Base-by-base conservation (phyloP, 2,797 vertebrate species). In the Odontamblyopus rebecca region DNA sequence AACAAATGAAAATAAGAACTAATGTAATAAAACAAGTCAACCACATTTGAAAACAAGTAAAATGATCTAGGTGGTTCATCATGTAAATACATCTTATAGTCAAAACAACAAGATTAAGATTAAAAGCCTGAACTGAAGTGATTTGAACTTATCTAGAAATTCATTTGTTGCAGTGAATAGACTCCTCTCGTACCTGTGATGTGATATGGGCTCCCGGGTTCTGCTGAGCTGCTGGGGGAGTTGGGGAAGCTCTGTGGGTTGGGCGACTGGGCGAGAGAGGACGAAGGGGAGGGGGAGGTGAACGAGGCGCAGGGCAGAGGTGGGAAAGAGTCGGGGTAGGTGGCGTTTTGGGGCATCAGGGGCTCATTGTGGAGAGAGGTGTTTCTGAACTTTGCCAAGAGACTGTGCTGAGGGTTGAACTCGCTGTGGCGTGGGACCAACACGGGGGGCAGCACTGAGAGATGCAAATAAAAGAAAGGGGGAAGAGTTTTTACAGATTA, bases 361-460 rank as follows among this genome's bases (percentile, higher is more conserved):
- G 97, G 97, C 88, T 98, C 97, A 0, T 92, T 97, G 93, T 97
- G 95, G 57, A 98, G 93, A 15, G 97, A 98, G 62, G 97, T 85
- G 11, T 95, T 96, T 76, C 96, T 92, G 89, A 99, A 99, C 89
- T 97, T 97, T 64, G 96, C 97, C 38, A 99, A 93, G 16, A 99
- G 93, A 85, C 98, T 99, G 93, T 98, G 97, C 80, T 99, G 97
- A 23, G 98, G 96, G 92, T 99, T 98, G 82, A 98, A 98, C 88
- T 99, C 98, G 0, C 97, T 99, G 91, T 99, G 97, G 61, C 97
- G 95, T 15, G 97, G 98, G 67, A 99, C 98, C 0, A 99, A 92
- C 54, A 99, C 97, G 0, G 98, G 98, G 32, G 97, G 98, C 78
- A 99, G 89, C 76, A 99, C 98, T 99, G 80, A 79, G 71, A 68